Evolutionary conservation across 53 echinoderm and acorn worm genomes (phyloP), one percentile per base, ranked within the genome.

Genomic region (Echinometra lucunter): DNA sequence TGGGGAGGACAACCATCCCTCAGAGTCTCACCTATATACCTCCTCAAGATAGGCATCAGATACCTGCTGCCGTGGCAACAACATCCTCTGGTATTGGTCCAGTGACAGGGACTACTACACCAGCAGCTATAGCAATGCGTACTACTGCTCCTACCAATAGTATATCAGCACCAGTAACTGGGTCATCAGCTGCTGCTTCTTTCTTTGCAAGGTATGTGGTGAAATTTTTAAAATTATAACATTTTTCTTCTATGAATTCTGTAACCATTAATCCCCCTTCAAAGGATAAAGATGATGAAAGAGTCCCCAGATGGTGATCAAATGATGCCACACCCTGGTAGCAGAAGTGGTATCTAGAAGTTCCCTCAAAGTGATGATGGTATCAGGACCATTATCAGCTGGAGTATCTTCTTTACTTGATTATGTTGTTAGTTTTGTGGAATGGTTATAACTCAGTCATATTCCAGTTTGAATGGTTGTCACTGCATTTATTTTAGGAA

Each of bases 201-300:
- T 98, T 98, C 96, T 98, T 98, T 96, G 98, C 97, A 80, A 97
- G 98, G 98, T 98, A 91, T 94, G 98, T 2, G 16, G 72, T 44
- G 28, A 12, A n/a, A 63, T 38, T 10, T 37, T 60, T 69, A 69
- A n/a, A 12, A 1, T 69, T 15, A 32, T 12, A 30, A 11, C 34
- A 6, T 56, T 63, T 63, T 10, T 15, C 30, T 63, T 63, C 25
- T 25, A 63, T 19, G 25, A 63, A 63, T 63, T 23, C n/a, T 16
- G 18, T 57, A 18, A 57, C 18, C 18, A 57, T 57, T 57, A 16
- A 63, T 63, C 3, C 25, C 25, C 27, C 25, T 4, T 63, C 23
- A 11, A 63, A 63, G 6, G 63, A 63, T 25, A 6, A 23, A 63
- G 19, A 69, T 69, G 69, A 32, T 69, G 69, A 69, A 69, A 1